phyloP scores from a whole-genome alignment of 1,140 invertebrate species.

The Gryllus bimaculatus region DNA sequence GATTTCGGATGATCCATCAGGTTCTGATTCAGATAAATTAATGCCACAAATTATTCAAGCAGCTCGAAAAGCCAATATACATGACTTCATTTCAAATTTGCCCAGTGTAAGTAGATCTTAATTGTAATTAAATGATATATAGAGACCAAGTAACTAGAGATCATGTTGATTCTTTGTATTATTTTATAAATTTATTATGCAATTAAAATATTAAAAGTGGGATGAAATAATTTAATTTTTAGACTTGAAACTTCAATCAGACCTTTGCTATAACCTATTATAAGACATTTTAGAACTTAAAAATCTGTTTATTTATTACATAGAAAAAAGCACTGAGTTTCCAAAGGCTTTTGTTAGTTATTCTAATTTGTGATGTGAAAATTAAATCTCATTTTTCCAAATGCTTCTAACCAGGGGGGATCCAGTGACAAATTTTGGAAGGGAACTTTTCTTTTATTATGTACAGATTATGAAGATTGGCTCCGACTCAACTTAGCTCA shows the following conservation, averaged over 20 bases:
- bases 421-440: too few relatives aligned
- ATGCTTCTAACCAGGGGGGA: too few relatives aligned
- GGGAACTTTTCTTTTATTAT: too few relatives aligned
- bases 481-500: too few relatives aligned
- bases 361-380: too few relatives aligned
- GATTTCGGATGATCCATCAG: background rate
- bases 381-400: too few relatives aligned
- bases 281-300: too few relatives aligned
- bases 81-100: conserved; percentile 31
- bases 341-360: too few relatives aligned
- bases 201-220: background rate
- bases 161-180: conserved; percentile 34
- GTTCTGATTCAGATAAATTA: conserved; percentile 32
- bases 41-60: conserved; percentile 36
- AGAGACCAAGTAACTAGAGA: conserved; percentile 68
- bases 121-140: background rate
- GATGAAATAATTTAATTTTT: background rate
- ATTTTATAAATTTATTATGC: background rate
- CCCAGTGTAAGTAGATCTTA: conserved; percentile 10
- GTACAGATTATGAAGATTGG: too few relatives aligned
- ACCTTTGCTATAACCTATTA: too few relatives aligned
- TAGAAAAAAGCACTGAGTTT: too few relatives aligned
- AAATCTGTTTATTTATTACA: too few relatives aligned
- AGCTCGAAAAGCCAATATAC: conserved; percentile 44
- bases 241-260: background rate